phyloP scores from a whole-genome alignment of 2,113 vertebrate genomes.

The Corydoras maculifer region DNA sequence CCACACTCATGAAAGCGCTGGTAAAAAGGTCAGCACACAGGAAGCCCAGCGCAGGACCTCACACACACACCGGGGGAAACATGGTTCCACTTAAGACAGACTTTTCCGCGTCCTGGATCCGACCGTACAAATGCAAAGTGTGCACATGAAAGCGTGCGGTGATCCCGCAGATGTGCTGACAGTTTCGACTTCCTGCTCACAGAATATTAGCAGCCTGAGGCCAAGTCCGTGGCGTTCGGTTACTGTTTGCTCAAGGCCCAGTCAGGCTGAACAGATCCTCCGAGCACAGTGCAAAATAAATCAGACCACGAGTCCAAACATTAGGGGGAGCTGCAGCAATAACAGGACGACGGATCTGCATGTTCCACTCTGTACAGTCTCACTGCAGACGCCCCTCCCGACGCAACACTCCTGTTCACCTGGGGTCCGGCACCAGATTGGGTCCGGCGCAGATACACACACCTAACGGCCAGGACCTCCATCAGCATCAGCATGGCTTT shows the following conservation, averaged over 20 bases:
- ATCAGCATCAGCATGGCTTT: too few species aligned
- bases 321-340: too few species aligned
- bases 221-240: constrained; percentile 12
- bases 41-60: constrained; percentile 22
- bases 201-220: constrained; percentile 7
- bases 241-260: constrained; percentile 7
- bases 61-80: neutral
- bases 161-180: constrained; percentile 17
- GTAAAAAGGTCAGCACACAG: constrained; percentile 27
- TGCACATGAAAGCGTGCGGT: constrained; percentile 1
- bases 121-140: constrained; percentile 14
- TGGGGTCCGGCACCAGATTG: too few species aligned
- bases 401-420: too few species aligned
- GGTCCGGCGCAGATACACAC: too few species aligned
- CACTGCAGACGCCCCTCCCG: too few species aligned
- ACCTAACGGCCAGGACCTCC: too few species aligned
- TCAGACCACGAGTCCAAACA: too few species aligned
- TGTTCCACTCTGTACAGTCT: too few species aligned
- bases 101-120: constrained; percentile 6
- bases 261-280: too few species aligned
- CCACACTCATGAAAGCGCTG: constrained; percentile 8
- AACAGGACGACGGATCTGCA: too few species aligned
- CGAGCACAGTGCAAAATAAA: too few species aligned
- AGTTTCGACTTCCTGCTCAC: constrained; percentile 5
- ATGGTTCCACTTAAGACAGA: constrained; percentile 22